Base-by-base conservation (phyloP, 2,888 invertebrate genomes). In the Callinectes sapidus region DNA sequence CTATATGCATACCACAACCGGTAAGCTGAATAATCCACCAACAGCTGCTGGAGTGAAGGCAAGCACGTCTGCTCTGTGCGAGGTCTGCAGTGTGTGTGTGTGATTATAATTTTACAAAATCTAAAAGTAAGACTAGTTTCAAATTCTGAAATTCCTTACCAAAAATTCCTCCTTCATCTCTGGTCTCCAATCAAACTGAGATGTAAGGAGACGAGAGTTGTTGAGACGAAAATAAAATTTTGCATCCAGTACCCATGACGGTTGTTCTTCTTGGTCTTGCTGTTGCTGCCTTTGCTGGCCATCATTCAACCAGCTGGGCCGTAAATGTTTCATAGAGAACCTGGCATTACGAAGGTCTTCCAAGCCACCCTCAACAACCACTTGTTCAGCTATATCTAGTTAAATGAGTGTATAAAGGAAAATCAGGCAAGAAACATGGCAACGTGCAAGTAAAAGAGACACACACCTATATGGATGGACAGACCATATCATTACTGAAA, bases 301-400 rank as follows among this genome's bases (percentile, higher is more conserved):
- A 8, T 90, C 91, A n/a, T 55, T 90, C 42, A 92, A 61, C 90
- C 81, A 87, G 14, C 88, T 85, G 0, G 94, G 94, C 18, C 42
- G 81, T 54, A 89, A 81, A 90, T 94, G 94, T 14, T 87, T 77
- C 89, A 94, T 91, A 14, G 92, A 92, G 85, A 94, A 93, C 88
- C 91, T 87, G 28, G 92, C 93, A 54, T 92, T 86, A 16, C 94
- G 88, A n/a, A 91, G 93, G 77, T 94, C 94, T 32, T 94, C 93
- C 39, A 94, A 39, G 23, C 94, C 94, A n/a, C 93, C 94, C 23
- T 93, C 92, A 3, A 94, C 39, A 16, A 91, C 86, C 32, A 93
- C 77, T 66, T 94, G 93, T n/a, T 93, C 92, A 1, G 93, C 93
- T 42, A 93, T 92, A 35, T 91, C 94, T 90, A 85, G 23, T 39